Evolutionary conservation across 2,797 vertebrate genomes (phyloP).

Genomic region (Notamacropus eugenii): DNA sequence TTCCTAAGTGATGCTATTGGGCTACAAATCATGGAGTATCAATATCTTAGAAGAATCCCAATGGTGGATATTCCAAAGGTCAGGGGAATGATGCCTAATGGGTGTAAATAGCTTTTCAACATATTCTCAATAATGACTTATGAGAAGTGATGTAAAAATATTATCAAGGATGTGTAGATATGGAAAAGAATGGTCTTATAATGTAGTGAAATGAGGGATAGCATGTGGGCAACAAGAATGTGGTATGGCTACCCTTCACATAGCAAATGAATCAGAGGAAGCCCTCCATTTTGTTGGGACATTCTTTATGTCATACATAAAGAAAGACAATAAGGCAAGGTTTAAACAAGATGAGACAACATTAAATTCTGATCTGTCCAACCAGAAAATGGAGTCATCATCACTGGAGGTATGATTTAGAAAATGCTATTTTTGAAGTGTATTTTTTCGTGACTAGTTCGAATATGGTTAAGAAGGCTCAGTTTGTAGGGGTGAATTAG

Average conservation of each 20-base stretch:
- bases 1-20: not conserved
- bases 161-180: not conserved
- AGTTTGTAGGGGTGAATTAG: not conserved
- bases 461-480: not conserved
- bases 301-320: not conserved
- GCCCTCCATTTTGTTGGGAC: not conserved
- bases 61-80: not conserved
- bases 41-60: not conserved
- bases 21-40: not conserved
- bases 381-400: not conserved
- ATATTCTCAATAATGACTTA: not conserved
- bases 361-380: too few species aligned
- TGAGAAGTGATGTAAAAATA: not conserved
- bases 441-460: not conserved
- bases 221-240: not conserved
- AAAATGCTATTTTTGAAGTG: not conserved
- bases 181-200: not conserved
- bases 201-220: not conserved
- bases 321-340: not conserved
- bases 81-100: not conserved
- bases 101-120: not conserved
- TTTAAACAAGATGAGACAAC: too few species aligned
- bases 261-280: not conserved
- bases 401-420: not conserved
- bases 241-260: not conserved